A percentile compares a stretch with the other conserved stretches of the same genome.
These are phyloP conservation scores for Polylopha cassiicola DNA, from an alignment of 2,888 invertebrate genomes.

Conservation along the genomic window DNA sequence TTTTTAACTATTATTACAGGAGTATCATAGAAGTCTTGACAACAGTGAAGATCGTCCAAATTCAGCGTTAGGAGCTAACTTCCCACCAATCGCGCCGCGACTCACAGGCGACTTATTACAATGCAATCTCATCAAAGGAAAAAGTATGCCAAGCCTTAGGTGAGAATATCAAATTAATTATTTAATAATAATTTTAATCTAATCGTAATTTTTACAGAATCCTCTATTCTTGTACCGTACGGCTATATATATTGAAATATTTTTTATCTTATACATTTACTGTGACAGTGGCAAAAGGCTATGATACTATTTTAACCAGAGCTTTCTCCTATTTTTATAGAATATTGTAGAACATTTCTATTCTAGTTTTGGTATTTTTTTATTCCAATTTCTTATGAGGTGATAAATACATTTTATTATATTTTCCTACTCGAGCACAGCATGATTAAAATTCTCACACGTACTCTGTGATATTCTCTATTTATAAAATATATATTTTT, in stretches of 20 bases:
- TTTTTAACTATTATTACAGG: slow-evolving; percentile 67
- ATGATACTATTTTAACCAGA: slow-evolving; percentile 1
- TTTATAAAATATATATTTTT: slow-evolving; percentile 63
- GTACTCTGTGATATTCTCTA: slow-evolving; percentile 50
- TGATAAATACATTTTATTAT: slow-evolving; percentile 6
- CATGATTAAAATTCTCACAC: slow-evolving; percentile 58
- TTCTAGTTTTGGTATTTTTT: slow-evolving; percentile 12
- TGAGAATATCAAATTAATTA: slow-evolving; percentile 59
- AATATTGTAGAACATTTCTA: too few species aligned
- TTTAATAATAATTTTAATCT: slow-evolving; percentile 1
- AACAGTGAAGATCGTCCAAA: slow-evolving; percentile 86
- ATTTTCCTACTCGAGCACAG: slow-evolving; percentile 49
- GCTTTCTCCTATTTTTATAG: slow-evolving; percentile 6
- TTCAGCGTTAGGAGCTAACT: slow-evolving; percentile 82
- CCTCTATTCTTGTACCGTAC: too few species aligned
- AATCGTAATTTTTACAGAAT: too few species aligned
- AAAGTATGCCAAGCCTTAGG: slow-evolving; percentile 98
- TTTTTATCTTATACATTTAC: too few species aligned
- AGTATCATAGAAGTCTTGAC: slow-evolving; percentile 89
- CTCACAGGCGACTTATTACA: slow-evolving; percentile 70
- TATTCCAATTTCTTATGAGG: slow-evolving; percentile 8
- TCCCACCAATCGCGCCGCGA: slow-evolving; percentile 76
- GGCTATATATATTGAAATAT: too few species aligned
- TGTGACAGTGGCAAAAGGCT: too few species aligned
- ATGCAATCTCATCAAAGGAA: slow-evolving; percentile 90